Percentiles rank a stretch among this genome's conserved stretches.
Evolutionary conservation across 1,140 invertebrate genomes (phyloP).

Genomic region (Camponotus vicinus): DNA sequence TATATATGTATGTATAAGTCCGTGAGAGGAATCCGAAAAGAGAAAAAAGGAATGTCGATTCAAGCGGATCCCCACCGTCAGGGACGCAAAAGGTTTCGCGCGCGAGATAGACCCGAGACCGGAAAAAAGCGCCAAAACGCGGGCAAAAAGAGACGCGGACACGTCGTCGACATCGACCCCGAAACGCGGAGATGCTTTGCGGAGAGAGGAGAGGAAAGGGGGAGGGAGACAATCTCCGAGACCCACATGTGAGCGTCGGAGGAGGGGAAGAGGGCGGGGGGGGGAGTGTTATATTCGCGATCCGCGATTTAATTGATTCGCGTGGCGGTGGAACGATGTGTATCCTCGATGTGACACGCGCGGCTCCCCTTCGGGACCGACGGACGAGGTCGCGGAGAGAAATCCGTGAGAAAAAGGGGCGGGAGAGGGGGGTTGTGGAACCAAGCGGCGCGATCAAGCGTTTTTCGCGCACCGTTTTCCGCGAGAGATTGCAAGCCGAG

Average conservation of each 20-base stretch:
- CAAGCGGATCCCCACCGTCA: not conserved
- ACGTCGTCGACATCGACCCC: not conserved
- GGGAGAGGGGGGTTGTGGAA: conserved; percentile 55
- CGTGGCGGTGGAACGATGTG: not conserved
- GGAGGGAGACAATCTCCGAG: not conserved
- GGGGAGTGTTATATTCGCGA: not conserved
- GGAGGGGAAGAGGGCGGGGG: no score
- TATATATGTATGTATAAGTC: not conserved
- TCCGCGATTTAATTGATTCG: not conserved
- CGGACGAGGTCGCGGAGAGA: not conserved
- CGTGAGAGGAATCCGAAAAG: conserved; percentile 7
- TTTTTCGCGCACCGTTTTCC: conserved; percentile 58
- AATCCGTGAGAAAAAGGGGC: conserved; percentile 28
- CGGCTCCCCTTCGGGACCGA: not conserved
- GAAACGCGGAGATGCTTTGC: not conserved
- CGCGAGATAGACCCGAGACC: conserved; percentile 15
- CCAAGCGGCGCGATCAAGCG: conserved; percentile 62
- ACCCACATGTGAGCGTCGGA: not conserved
- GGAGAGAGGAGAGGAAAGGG: not conserved
- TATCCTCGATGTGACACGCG: no score
- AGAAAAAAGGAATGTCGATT: conserved; percentile 15
- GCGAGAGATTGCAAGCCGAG: conserved; percentile 70
- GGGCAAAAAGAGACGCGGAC: not conserved
- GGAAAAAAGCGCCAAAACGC: conserved; percentile 45
- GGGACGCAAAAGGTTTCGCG: not conserved